These are phyloP conservation scores for Leptura quadrifasciata DNA, from an alignment of 2,888 invertebrate genomes.

Conservation along the genomic window DNA sequence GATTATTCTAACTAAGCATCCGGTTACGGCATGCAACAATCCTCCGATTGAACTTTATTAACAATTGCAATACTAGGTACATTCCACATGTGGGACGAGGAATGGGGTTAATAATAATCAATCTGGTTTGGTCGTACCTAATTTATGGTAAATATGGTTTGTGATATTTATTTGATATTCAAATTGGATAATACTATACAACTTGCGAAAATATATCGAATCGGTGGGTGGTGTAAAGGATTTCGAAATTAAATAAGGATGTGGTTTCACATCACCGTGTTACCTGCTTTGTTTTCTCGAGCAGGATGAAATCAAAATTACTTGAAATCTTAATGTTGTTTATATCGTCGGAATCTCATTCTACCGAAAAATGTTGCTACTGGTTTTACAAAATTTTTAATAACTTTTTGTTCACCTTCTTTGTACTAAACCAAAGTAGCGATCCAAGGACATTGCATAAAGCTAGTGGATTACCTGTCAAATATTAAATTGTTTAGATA, in stretches of 20 bases:
- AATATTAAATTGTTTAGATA: neutral
- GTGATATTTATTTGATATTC: conserved; percentile 23
- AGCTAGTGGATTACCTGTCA: neutral
- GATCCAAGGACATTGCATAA: neutral
- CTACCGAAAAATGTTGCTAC: neutral
- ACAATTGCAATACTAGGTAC: conserved; percentile 53
- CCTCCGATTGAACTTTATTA: conserved; percentile 60
- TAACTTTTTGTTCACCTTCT: neutral
- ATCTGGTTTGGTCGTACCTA: conserved; percentile 30
- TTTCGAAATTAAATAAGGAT: neutral
- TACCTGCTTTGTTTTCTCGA: neutral
- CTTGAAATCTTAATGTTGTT: neutral
- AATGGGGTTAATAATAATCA: conserved; percentile 55
- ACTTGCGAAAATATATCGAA: neutral
- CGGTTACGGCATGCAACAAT: conserved; percentile 63
- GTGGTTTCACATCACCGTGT: neutral
- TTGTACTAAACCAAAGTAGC: neutral
- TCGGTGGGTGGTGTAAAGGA: neutral
- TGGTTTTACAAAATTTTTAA: neutral
- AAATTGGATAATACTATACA: neutral
- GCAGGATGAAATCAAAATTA: neutral
- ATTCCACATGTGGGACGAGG: conserved; percentile 58
- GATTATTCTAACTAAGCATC: conserved; percentile 63
- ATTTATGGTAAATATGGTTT: conserved; percentile 30
- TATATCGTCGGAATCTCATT: neutral